Conservation (phyloP, 2,888 invertebrate species). For the Pseudolycoriella hygida region DNA sequence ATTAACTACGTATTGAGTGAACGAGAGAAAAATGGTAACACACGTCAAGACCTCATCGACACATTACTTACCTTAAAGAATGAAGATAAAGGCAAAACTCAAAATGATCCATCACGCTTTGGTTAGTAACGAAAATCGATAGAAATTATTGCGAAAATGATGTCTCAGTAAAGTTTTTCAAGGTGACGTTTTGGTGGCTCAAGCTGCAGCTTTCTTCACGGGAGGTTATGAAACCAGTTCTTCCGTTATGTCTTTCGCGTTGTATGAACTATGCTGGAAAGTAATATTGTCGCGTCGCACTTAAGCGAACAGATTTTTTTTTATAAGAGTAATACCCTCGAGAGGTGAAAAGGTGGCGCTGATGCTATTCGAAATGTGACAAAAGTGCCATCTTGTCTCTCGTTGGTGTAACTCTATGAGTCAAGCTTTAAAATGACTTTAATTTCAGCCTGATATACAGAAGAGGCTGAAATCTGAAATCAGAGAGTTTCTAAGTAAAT, state of each 20-base stretch:
- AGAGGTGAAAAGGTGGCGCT: too few relatives aligned
- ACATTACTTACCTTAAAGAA: conserved; percentile 28
- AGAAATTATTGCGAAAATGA: too few relatives aligned
- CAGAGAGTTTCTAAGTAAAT: conserved; percentile 18
- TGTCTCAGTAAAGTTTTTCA: conserved; percentile 10
- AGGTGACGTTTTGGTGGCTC: conserved; percentile 22
- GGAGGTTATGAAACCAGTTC: conserved; percentile 28
- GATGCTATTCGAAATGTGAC: too few relatives aligned
- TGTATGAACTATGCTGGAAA: conserved; percentile 26
- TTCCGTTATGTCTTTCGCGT: conserved; percentile 28
- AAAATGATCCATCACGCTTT: not conserved
- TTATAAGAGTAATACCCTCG: not conserved
- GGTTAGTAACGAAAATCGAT: too few relatives aligned
- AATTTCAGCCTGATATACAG: conserved; percentile 24
- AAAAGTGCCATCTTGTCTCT: too few relatives aligned
- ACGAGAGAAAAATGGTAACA: conserved; percentile 24
- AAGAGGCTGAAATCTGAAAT: conserved; percentile 28
- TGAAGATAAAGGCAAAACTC: conserved; percentile 1
- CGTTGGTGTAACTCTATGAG: too few relatives aligned
- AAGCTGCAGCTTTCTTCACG: conserved; percentile 23
- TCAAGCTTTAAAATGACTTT: too few relatives aligned
- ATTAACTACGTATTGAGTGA: conserved; percentile 28
- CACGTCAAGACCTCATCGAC: conserved; percentile 31
- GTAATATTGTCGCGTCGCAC: not conserved
- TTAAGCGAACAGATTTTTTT: not conserved